These are phyloP conservation scores for Ceriagrion tenellum DNA, from an alignment of 2,888 invertebrate genomes.

Conservation along the genomic window DNA sequence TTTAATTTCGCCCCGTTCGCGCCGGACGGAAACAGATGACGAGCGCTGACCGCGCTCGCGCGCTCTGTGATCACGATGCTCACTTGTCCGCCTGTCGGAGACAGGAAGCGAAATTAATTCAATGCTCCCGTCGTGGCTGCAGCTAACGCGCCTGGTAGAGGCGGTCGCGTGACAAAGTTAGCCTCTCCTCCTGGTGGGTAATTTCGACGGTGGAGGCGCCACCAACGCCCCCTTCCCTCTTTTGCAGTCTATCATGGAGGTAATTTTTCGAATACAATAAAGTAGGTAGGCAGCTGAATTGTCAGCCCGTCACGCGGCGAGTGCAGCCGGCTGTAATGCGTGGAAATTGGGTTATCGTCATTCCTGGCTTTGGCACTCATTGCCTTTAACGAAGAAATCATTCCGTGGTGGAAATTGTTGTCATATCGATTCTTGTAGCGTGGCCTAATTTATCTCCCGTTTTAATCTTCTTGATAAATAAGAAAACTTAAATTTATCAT, in stretches of 20 bases:
- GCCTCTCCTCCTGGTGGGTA: neutral
- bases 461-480: no score
- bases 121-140: slow-evolving; percentile 2
- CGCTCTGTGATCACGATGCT: slow-evolving; percentile 52
- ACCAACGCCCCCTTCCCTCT: neutral
- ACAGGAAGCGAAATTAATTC: slow-evolving; percentile 65
- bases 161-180: neutral
- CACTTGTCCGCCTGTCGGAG: slow-evolving; percentile 46
- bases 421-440: neutral
- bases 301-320: neutral
- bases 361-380: neutral
- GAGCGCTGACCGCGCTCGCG: slow-evolving; percentile 30
- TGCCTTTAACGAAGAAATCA: neutral
- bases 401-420: neutral
- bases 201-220: neutral
- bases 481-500: neutral
- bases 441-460: neutral
- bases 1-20: neutral
- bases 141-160: neutral
- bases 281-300: neutral
- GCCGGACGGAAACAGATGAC: slow-evolving; percentile 59
- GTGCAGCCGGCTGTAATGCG: neutral
- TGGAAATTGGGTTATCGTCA: neutral
- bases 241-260: neutral
- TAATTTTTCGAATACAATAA: neutral